Percentiles rank a stretch among this genome's conserved stretches.
These are phyloP conservation scores for Scaptodrosophila latifasciaeformis DNA, from an alignment of 2,888 invertebrate genomes.

Conservation along the genomic window DNA sequence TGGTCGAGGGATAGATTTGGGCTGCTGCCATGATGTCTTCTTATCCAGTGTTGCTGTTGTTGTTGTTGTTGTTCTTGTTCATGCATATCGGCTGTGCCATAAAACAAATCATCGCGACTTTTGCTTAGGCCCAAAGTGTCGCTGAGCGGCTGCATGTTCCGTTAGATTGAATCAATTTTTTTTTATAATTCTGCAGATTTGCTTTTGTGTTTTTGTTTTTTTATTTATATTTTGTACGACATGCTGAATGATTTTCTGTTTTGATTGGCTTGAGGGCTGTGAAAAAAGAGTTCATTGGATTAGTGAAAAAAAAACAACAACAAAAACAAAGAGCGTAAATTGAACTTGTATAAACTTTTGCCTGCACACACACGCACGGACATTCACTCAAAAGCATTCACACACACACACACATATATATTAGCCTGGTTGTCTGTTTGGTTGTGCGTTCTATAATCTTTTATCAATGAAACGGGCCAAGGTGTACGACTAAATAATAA, in stretches of 20 bases:
- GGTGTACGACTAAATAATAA: no score
- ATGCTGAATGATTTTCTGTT: no score
- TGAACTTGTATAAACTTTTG: conserved; percentile 4
- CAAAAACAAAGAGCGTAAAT: background rate
- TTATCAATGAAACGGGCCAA: conserved; percentile 34
- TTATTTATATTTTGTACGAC: background rate
- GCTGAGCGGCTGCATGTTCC: conserved; percentile 72
- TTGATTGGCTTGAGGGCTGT: no score
- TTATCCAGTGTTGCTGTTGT: conserved; percentile 46
- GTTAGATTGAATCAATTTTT: background rate
- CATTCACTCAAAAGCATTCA: no score
- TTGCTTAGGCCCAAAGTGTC: conserved; percentile 72
- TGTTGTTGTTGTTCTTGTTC: conserved; percentile 50
- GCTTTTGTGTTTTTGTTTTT: no score
- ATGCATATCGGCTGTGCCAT: conserved; percentile 54
- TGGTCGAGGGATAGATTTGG: conserved; percentile 70
- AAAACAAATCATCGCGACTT: conserved; percentile 73
- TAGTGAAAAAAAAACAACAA: no score
- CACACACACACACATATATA: background rate
- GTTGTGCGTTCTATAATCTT: no score
- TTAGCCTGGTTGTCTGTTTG: no score
- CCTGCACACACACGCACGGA: background rate
- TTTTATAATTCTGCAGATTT: no score
- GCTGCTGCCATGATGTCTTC: conserved; percentile 69
- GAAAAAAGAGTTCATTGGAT: no score